A percentile compares a stretch with the other conserved stretches of the same genome.
Conservation (phyloP, 2,797 vertebrate species). For the Sebastes nivosus region DNA sequence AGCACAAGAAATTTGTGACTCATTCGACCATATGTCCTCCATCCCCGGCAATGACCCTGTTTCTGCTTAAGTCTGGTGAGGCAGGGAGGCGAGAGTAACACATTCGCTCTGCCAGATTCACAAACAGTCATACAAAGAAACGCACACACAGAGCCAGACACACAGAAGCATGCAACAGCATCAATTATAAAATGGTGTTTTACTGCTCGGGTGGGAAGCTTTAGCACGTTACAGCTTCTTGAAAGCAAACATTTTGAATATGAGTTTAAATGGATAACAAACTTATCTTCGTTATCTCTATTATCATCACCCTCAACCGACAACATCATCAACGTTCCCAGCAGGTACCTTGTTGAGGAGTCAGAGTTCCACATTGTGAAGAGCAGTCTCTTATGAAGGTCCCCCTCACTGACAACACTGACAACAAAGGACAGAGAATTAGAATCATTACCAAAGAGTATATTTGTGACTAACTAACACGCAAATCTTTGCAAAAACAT, state of each 20-base stretch:
- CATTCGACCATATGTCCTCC: constrained; percentile 56
- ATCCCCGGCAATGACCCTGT: constrained; percentile 55
- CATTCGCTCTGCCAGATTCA: constrained; percentile 39
- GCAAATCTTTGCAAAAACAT: not conserved
- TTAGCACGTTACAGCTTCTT: not conserved
- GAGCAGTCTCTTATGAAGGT: constrained; percentile 87
- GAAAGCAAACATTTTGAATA: not conserved
- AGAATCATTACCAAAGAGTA: not conserved
- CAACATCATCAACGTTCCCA: not conserved
- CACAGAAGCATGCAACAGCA: constrained; percentile 14
- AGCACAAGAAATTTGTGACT: constrained; percentile 40
- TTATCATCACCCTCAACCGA: not conserved
- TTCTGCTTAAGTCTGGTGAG: constrained; percentile 48
- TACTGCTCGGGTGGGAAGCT: not conserved
- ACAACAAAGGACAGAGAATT: constrained; percentile 15
- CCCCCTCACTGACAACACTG: constrained; percentile 71
- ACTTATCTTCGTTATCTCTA: not conserved
- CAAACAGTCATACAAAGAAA: constrained; percentile 19
- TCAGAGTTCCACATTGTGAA: constrained; percentile 88
- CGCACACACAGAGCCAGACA: not conserved
- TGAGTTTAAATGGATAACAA: not conserved
- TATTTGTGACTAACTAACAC: not conserved
- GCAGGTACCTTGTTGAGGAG: constrained; percentile 80
- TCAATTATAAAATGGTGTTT: constrained; percentile 51
- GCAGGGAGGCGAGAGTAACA: constrained; percentile 62